Percentiles rank a stretch among this genome's conserved stretches.
Evolutionary conservation across 2,113 vertebrate species (phyloP).

Genomic region (Onychostruthus taczanowskii): DNA sequence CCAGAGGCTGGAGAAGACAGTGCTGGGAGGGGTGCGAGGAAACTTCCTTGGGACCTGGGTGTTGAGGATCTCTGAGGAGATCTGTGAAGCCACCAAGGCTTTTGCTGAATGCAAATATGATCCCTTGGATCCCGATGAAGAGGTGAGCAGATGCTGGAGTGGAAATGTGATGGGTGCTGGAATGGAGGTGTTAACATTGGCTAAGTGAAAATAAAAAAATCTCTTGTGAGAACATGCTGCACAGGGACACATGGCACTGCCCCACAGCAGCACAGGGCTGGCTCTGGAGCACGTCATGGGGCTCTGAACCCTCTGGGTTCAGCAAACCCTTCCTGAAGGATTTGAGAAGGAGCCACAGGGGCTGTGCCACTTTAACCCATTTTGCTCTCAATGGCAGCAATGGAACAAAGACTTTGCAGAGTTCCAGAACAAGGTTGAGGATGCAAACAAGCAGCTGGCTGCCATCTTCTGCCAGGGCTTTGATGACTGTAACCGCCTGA

Average conservation of each 20-base stretch:
- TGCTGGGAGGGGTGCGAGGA: constrained; percentile 71
- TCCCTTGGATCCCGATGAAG: constrained; percentile 69
- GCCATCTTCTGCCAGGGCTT: constrained; percentile 74
- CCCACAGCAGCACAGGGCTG: rapidly evolving
- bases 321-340: neutral
- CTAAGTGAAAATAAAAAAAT: neutral
- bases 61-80: constrained; percentile 67
- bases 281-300: rapidly evolving
- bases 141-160: constrained; percentile 37
- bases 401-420: constrained; percentile 63
- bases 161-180: neutral
- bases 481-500: constrained; percentile 59
- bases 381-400: constrained; percentile 39
- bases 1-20: constrained; percentile 73
- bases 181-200: neutral
- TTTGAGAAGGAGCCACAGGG: neutral
- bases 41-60: constrained; percentile 54
- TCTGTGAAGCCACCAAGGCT: constrained; percentile 68
- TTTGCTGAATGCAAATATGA: constrained; percentile 75
- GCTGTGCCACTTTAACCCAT: rapidly evolving
- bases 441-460: constrained; percentile 74
- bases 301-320: rapidly evolving
- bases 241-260: neutral
- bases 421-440: constrained; percentile 73
- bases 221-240: neutral